phyloP scores from a whole-genome alignment of 1,140 invertebrate genomes.

The Neodiprion fabricii region DNA sequence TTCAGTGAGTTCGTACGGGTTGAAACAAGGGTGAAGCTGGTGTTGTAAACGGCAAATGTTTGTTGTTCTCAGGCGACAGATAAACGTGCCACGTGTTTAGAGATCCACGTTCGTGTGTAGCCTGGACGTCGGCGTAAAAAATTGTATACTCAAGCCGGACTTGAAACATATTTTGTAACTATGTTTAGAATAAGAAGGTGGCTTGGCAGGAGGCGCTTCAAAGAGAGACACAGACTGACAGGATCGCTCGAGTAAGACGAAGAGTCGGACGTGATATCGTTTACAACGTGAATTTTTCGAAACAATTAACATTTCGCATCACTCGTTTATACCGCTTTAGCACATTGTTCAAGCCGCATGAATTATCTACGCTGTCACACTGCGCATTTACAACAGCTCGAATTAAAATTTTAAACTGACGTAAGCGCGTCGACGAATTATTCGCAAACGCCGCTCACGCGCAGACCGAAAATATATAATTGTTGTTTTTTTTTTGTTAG shows the following conservation, averaged over 20 bases:
- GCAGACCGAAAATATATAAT: no score
- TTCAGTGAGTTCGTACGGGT: background rate
- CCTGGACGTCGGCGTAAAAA: background rate
- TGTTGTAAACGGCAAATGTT: background rate
- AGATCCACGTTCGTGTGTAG: no score
- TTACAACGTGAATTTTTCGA: background rate
- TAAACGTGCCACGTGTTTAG: background rate
- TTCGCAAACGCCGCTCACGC: no score
- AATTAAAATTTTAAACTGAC: background rate
- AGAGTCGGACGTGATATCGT: background rate
- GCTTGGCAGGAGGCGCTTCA: no score
- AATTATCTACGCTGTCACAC: no score
- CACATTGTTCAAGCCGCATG: no score
- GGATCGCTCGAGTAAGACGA: background rate
- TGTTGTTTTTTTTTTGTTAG: no score
- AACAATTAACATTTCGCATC: background rate
- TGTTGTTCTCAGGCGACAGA: background rate
- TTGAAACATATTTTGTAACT: slow-evolving; percentile 8
- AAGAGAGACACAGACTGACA: no score
- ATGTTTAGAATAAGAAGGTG: slow-evolving; percentile 5
- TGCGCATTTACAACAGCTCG: background rate
- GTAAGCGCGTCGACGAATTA: no score
- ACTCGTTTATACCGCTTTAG: background rate
- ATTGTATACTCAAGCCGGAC: slow-evolving; percentile 5
- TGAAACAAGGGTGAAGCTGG: no score